A percentile compares a stretch with the other conserved stretches of the same genome.
phyloP scores from a whole-genome alignment of 2,797 vertebrate genomes.

The Dicrostonyx torquatus region DNA sequence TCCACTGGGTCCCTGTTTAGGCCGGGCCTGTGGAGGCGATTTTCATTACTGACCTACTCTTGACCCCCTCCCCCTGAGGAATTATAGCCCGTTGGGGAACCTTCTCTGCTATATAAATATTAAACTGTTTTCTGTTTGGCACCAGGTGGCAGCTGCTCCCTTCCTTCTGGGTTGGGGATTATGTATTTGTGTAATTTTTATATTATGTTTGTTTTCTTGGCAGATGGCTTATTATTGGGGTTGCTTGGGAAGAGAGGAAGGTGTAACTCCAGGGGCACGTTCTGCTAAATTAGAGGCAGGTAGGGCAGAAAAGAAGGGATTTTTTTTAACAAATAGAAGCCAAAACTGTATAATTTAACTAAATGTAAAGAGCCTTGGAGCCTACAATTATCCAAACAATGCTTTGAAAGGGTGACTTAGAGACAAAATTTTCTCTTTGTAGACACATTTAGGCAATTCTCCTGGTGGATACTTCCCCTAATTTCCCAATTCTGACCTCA shows the following conservation, averaged over 20 bases:
- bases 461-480: not conserved
- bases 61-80: not conserved
- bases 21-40: not conserved
- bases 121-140: conserved; percentile 43
- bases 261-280: conserved; percentile 43
- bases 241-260: not conserved
- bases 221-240: conserved; percentile 69
- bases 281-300: conserved; percentile 64
- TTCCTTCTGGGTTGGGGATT: conserved; percentile 68
- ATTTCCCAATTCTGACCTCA: no score
- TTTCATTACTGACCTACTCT: conserved; percentile 44
- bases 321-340: conserved; percentile 13
- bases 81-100: not conserved
- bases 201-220: conserved; percentile 76
- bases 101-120: conserved; percentile 63
- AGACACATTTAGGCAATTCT: conserved; percentile 17
- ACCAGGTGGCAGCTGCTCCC: conserved; percentile 69
- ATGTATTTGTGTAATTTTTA: conserved; percentile 73
- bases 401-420: conserved; percentile 12
- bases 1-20: not conserved
- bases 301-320: conserved; percentile 35
- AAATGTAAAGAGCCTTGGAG: conserved; percentile 17
- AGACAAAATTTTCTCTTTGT: conserved; percentile 31
- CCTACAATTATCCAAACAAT: conserved; percentile 61
- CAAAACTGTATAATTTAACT: conserved; percentile 71